Evolutionary conservation across 2,113 vertebrate species (phyloP).

Genomic region (Lagopus muta): DNA sequence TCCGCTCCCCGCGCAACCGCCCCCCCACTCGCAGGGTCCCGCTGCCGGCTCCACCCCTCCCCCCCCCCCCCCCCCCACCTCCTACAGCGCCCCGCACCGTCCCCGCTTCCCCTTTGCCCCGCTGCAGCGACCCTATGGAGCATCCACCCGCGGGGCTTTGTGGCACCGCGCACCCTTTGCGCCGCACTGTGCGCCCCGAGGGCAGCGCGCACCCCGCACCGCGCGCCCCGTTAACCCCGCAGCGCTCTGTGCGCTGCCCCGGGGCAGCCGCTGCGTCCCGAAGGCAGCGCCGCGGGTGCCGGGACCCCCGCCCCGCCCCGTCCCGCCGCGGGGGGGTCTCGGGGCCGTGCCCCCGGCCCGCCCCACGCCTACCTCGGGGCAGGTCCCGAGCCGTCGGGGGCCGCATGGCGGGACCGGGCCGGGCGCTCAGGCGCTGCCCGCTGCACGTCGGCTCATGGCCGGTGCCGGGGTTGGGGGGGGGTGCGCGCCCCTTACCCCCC

Average conservation of each 20-base stretch:
- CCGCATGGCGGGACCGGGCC: conserved; percentile 72
- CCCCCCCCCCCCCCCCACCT: background rate
- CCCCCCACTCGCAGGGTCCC: too few species aligned
- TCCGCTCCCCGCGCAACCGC: background rate
- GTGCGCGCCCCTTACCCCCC: conserved; percentile 7
- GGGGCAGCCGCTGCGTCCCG: too few species aligned
- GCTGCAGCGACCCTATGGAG: too few species aligned
- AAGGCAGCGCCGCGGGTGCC: background rate
- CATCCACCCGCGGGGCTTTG: too few species aligned
- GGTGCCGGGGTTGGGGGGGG: background rate
- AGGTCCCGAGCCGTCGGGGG: conserved; percentile 63
- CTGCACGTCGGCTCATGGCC: conserved; percentile 27
- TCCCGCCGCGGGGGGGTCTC: background rate
- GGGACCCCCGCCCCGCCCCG: background rate
- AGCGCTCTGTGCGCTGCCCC: too few species aligned
- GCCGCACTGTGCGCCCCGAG: too few species aligned
- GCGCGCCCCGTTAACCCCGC: too few species aligned
- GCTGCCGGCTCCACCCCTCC: too few species aligned
- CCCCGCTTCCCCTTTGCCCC: too few species aligned
- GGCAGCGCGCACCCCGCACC: too few species aligned
- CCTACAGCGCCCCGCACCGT: background rate
- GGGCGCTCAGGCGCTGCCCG: conserved; percentile 5
- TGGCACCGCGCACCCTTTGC: too few species aligned
- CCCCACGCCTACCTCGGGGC: conserved; percentile 65
- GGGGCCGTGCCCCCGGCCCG: background rate